Percentiles rank a stretch among this genome's conserved stretches.
Evolutionary conservation across 2,113 vertebrate genomes (phyloP).

Genomic region (Solea solea): DNA sequence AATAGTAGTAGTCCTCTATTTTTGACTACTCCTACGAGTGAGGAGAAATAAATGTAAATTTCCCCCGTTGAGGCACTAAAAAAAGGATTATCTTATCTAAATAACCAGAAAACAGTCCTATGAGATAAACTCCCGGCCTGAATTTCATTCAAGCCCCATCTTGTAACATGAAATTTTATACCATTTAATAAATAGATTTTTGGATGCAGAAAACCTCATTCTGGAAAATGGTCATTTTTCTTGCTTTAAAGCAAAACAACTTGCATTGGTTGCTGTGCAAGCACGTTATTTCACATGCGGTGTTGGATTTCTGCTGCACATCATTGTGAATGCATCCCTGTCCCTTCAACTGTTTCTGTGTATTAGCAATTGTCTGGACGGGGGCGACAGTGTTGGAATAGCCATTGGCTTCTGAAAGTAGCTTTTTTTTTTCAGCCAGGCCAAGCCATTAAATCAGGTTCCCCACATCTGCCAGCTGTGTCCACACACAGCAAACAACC

Average conservation of each 20-base stretch:
- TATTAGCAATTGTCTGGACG: conserved; percentile 54
- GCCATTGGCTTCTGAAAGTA: conserved; percentile 68
- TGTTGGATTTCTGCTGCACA: conserved; percentile 20
- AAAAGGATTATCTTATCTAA: no score
- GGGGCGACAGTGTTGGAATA: conserved; percentile 27
- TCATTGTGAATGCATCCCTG: conserved; percentile 33
- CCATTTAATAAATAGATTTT: background rate
- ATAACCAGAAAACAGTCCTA: background rate
- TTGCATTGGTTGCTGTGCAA: background rate
- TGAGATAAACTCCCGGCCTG: background rate
- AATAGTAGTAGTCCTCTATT: background rate
- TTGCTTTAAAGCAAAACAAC: background rate
- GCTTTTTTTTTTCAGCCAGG: conserved; percentile 56
- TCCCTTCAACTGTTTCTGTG: conserved; percentile 56
- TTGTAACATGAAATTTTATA: background rate
- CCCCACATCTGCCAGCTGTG: conserved; percentile 74
- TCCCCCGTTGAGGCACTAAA: no score
- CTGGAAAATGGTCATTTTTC: background rate
- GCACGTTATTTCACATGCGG: conserved; percentile 6
- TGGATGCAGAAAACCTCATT: background rate
- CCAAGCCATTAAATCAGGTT: conserved; percentile 71
- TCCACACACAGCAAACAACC: conserved; percentile 71
- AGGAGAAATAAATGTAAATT: no score
- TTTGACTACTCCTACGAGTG: background rate
- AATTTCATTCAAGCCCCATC: background rate